Percentiles rank a stretch among this genome's conserved stretches.
Conservation (phyloP, 2,797 vertebrate genomes). For the Cirrhinus mrigala region DNA sequence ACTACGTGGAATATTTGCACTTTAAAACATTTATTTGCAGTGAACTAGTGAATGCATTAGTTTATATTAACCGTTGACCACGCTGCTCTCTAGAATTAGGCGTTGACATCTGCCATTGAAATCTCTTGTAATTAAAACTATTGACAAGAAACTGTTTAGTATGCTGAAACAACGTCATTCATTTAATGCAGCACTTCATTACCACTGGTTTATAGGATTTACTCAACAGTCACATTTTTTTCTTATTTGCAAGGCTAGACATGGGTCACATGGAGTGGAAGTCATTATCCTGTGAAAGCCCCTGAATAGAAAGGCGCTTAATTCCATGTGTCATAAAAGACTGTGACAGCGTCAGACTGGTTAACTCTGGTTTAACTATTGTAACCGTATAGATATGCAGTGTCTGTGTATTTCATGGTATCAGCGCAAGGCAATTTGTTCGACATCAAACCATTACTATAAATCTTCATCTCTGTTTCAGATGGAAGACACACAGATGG, state of each 20-base stretch:
- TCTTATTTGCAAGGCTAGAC: not conserved
- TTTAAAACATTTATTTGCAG: not conserved
- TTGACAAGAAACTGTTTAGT: slow-evolving; percentile 13
- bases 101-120: slow-evolving; percentile 5
- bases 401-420: not conserved
- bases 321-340: not conserved
- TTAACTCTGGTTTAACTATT: not conserved
- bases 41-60: not conserved
- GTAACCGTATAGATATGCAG: not conserved
- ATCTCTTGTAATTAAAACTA: slow-evolving; percentile 10
- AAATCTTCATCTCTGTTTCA: slow-evolving; percentile 64
- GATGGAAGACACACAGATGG: slow-evolving; percentile 92
- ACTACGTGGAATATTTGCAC: not conserved
- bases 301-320: not conserved
- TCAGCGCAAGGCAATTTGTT: not conserved
- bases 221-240: not conserved
- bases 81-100: not conserved
- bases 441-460: slow-evolving; percentile 1
- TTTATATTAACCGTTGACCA: not conserved
- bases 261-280: not conserved
- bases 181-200: slow-evolving; percentile 13
- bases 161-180: slow-evolving; percentile 12
- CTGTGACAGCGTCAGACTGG: not conserved
- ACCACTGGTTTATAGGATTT: slow-evolving; percentile 10
- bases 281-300: not conserved